Conservation (phyloP, 2,113 vertebrate species). For the Xenopus borealis region DNA sequence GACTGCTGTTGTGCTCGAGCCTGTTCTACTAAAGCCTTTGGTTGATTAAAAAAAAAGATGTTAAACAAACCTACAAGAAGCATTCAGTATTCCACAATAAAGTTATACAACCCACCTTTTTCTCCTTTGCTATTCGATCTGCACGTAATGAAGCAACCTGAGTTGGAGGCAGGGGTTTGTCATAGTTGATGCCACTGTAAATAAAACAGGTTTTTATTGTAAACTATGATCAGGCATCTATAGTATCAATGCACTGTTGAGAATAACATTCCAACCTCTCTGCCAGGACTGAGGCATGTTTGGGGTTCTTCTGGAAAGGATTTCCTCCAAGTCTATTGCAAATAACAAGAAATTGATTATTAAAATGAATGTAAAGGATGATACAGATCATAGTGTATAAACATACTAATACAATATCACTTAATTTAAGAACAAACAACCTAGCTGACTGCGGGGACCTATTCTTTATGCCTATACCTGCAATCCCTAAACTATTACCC, state of each 20-base stretch:
- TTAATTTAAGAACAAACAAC: no score
- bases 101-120: slow-evolving; percentile 65
- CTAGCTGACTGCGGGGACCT: no score
- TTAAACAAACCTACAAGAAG: neutral
- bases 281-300: slow-evolving; percentile 75
- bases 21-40: slow-evolving; percentile 74
- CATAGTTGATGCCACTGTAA: slow-evolving; percentile 85
- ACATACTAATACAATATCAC: no score
- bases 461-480: no score
- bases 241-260: no score
- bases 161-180: slow-evolving; percentile 86
- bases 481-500: no score
- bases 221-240: neutral
- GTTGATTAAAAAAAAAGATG: neutral
- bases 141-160: slow-evolving; percentile 87
- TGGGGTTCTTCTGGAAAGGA: slow-evolving; percentile 82
- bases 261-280: slow-evolving; percentile 64
- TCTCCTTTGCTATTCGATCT: slow-evolving; percentile 89
- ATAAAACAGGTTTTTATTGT: neutral
- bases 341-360: neutral
- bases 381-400: no score
- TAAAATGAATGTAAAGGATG: no score
- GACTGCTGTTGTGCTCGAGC: slow-evolving; percentile 78
- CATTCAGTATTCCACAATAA: neutral
- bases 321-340: slow-evolving; percentile 73